Evolutionary conservation across 2,113 vertebrate genomes (phyloP).

Genomic region (Passer domesticus): DNA sequence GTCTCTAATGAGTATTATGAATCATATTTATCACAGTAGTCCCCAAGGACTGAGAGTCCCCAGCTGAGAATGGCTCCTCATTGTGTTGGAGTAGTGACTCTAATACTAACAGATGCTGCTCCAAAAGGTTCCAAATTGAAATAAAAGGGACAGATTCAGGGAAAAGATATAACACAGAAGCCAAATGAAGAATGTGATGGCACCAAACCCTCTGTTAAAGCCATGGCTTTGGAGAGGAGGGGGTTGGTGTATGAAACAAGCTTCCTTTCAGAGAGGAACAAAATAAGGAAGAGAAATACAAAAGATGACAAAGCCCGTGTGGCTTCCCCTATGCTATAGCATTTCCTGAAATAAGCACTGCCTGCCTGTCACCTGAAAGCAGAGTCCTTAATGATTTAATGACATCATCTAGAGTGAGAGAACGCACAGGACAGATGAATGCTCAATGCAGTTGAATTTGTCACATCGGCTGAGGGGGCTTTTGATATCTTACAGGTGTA

Average conservation of each 20-base stretch:
- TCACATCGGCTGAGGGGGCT: neutral
- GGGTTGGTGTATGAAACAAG: slow-evolving; percentile 13
- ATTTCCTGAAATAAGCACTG: slow-evolving; percentile 48
- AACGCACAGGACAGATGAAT: neutral
- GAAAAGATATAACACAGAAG: neutral
- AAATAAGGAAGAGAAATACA: slow-evolving; percentile 45
- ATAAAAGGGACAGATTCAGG: slow-evolving; percentile 14
- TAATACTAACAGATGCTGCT: slow-evolving; percentile 56
- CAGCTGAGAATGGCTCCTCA: slow-evolving; percentile 60
- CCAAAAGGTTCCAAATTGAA: slow-evolving; percentile 40
- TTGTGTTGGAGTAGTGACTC: slow-evolving; percentile 54
- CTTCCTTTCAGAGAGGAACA: slow-evolving; percentile 37
- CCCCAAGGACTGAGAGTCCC: slow-evolving; percentile 44
- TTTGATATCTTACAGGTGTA: neutral
- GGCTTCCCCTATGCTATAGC: neutral
- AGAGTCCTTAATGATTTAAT: slow-evolving; percentile 10
- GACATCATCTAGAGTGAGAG: neutral
- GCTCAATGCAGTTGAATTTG: neutral
- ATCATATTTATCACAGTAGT: slow-evolving; percentile 51
- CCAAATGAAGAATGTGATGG: slow-evolving; percentile 22
- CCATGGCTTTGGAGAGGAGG: slow-evolving; percentile 4
- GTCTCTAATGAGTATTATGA: slow-evolving; percentile 57
- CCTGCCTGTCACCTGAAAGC: slow-evolving; percentile 9
- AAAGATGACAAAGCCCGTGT: slow-evolving; percentile 38
- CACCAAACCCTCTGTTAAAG: slow-evolving; percentile 23